Conservation (phyloP, 2,113 vertebrate genomes). For the Eptesicus fuscus region DNA sequence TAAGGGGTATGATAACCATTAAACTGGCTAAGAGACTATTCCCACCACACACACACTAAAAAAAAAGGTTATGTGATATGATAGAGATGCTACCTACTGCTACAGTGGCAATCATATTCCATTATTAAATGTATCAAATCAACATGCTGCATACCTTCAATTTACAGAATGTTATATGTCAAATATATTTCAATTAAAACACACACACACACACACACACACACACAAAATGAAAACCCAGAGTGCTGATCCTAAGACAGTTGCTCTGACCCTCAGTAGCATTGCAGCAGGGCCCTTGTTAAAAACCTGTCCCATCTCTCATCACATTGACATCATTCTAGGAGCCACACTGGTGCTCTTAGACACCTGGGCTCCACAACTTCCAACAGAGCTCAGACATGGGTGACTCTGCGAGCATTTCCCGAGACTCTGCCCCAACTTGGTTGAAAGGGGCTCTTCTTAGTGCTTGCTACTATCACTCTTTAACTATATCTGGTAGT, state of each 20-base stretch:
- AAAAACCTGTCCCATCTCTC: neutral
- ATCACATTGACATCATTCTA: neutral
- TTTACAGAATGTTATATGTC: neutral
- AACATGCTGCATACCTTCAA: neutral
- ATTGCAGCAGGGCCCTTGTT: neutral
- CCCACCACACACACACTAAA: neutral
- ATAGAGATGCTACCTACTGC: neutral
- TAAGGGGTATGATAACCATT: neutral
- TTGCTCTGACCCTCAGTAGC: neutral
- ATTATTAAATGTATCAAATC: neutral
- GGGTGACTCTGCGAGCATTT: neutral
- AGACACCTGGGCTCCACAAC: rapidly evolving
- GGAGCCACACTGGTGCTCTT: rapidly evolving
- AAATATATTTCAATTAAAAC: neutral
- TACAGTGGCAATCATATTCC: too few relatives aligned
- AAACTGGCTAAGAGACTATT: neutral
- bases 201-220: too few relatives aligned
- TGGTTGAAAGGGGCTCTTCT: neutral
- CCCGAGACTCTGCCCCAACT: neutral
- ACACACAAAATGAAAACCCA: neutral
- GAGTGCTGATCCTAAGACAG: too few relatives aligned
- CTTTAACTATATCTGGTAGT: neutral
- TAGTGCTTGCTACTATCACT: neutral
- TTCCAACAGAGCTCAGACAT: rapidly evolving
- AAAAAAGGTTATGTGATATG: neutral